These are phyloP conservation scores for Spodoptera exigua DNA, from an alignment of 2,888 invertebrate genomes.

Conservation along the genomic window DNA sequence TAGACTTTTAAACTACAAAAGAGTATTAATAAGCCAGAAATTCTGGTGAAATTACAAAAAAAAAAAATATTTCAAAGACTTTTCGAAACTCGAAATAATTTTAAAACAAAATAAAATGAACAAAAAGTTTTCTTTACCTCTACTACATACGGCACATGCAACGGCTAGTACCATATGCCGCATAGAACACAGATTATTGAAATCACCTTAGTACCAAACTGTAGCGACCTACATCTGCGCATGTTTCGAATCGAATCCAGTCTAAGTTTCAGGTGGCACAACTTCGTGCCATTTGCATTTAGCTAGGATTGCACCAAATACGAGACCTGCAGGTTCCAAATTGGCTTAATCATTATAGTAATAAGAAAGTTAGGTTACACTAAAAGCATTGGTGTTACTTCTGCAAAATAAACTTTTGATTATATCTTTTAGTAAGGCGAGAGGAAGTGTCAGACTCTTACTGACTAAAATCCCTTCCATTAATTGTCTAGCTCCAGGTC, in stretches of 20 bases:
- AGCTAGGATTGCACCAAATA: constrained; percentile 48
- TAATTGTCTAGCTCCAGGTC: too few relatives aligned
- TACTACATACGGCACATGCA: too few relatives aligned
- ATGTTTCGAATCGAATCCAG: constrained; percentile 44
- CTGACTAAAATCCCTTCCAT: too few relatives aligned
- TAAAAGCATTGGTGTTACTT: neutral
- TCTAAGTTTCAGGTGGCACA: constrained; percentile 49
- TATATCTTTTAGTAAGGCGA: too few relatives aligned
- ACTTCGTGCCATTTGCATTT: constrained; percentile 61
- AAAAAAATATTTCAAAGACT: too few relatives aligned
- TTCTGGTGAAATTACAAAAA: too few relatives aligned
- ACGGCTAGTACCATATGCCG: neutral
- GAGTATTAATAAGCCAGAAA: too few relatives aligned
- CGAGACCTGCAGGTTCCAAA: constrained; percentile 33
- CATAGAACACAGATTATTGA: constrained; percentile 39
- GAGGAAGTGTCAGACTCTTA: too few relatives aligned
- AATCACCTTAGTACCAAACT: constrained; percentile 45
- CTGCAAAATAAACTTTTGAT: neutral
- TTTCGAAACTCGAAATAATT: too few relatives aligned
- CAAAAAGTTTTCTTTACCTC: too few relatives aligned
- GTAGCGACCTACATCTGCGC: constrained; percentile 33
- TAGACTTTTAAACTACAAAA: too few relatives aligned
- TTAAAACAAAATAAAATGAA: too few relatives aligned
- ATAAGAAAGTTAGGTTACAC: constrained; percentile 13
- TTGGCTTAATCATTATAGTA: constrained; percentile 31